Evolutionary conservation across 2,113 vertebrate genomes (phyloP).

Genomic region (Egretta garzetta): DNA sequence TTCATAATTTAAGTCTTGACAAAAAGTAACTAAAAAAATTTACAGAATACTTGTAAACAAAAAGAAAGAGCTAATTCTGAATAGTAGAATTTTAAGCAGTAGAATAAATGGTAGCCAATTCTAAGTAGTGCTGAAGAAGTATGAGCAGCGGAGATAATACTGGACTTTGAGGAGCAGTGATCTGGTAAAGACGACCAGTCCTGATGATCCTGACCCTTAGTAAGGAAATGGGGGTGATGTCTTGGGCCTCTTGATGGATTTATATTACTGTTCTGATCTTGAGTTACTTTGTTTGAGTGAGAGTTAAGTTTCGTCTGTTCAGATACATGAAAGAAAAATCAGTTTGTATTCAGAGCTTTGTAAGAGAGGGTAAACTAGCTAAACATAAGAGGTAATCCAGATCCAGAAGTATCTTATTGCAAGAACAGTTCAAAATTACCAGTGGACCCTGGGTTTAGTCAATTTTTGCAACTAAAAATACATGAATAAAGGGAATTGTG

Average conservation of each 20-base stretch:
- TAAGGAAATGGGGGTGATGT: not conserved
- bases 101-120: not conserved
- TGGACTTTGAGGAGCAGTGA: not conserved
- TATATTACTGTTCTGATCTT: not conserved
- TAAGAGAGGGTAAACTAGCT: not conserved
- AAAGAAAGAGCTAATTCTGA: not conserved
- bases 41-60: not conserved
- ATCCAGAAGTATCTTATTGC: not conserved
- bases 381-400: not conserved
- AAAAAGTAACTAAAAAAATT: not conserved
- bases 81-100: not conserved
- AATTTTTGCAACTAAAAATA: not conserved
- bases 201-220: not conserved
- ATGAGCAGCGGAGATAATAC: not conserved
- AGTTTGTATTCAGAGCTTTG: not conserved
- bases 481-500: not conserved
- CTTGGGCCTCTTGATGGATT: not conserved
- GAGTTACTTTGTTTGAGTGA: not conserved
- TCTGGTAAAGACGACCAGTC: not conserved
- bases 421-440: not conserved
- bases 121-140: not conserved
- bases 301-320: not conserved
- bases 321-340: not conserved
- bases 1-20: not conserved
- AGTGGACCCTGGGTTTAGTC: not conserved